phyloP scores from a whole-genome alignment of 2,797 vertebrate species.

The Morelia viridis region DNA sequence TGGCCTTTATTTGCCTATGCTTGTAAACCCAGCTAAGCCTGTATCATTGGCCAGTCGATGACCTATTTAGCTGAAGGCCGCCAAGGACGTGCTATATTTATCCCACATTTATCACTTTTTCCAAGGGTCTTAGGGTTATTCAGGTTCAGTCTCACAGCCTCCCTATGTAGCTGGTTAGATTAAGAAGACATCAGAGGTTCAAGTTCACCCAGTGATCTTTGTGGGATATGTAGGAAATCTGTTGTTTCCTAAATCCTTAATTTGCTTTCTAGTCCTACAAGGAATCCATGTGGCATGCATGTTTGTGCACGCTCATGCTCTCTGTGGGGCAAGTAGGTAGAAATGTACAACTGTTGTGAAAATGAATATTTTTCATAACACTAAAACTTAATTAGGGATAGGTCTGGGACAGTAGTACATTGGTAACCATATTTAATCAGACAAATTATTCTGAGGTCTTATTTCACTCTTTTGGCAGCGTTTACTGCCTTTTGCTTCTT shows the following conservation, averaged over 20 bases:
- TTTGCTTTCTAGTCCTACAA: neutral
- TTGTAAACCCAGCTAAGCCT: constrained; percentile 7
- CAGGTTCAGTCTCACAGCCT: neutral
- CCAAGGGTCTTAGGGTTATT: neutral
- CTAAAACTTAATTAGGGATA: neutral
- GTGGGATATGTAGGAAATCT: neutral
- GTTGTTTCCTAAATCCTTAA: neutral
- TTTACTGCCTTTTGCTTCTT: neutral
- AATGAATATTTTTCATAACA: neutral
- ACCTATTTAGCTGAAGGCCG: neutral
- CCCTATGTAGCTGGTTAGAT: neutral
- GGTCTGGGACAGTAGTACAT: neutral
- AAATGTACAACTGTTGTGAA: neutral
- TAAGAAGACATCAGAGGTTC: neutral
- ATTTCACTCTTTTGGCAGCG: neutral
- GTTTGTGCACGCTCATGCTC: neutral
- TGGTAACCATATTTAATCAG: neutral
- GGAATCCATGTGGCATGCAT: neutral
- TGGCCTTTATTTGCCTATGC: neutral
- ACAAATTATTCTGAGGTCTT: neutral
- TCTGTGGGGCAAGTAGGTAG: neutral
- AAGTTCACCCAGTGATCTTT: neutral
- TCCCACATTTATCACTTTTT: neutral
- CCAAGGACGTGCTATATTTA: constrained; percentile 17
- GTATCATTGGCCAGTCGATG: neutral